Evolutionary conservation across 2,888 invertebrate genomes (phyloP), one percentile per base, ranked within the genome.

Genomic region (Coelogynopora nodosa): DNA sequence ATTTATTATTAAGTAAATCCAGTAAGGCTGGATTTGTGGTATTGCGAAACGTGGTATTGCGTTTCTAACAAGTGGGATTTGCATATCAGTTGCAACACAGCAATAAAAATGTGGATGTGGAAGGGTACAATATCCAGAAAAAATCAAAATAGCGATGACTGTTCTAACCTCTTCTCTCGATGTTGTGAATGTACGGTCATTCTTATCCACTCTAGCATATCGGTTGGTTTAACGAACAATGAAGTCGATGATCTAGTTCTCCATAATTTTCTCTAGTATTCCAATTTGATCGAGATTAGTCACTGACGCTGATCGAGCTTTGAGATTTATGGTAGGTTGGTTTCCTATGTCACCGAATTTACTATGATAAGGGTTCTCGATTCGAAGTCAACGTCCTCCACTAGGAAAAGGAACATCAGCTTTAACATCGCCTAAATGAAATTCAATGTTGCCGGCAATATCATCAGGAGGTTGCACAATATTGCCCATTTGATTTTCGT

Each of bases 401-500:
- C 23, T 26, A 74, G 27, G 23, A 74, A 74, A n/a, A 26, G 5
- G 27, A 74, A 5, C 74, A 74, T 74, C 74, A 74, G 74, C 23
- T 74, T 74, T 18, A 49, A 49, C 49, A 49, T 49, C 2, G 74
- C 23, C 74, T 49, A 74, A 13, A 74, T 74, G 27, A 74, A 26
- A 26, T 74, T 74, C 5, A 23, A 26, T 74, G 74, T 74, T 74
- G 74, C 74, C 27, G 5, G 23, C 74, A 23, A 74, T 74, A 74
- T 74, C 74, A 74, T 74, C 27, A 74, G 74, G 74, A 74, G 74
- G 23, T 74, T 74, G 74, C 5, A 74, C 74, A 74, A 74, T 23
- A 74, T 74, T 74, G 74, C 74, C 23, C 74, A 74, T 74, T 74
- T 49, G 23, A 23, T 74, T 74, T 74, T 74, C 23, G 27, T 74